Evolutionary conservation across 2,888 invertebrate genomes (phyloP).

Genomic region (Andrena dorsata): DNA sequence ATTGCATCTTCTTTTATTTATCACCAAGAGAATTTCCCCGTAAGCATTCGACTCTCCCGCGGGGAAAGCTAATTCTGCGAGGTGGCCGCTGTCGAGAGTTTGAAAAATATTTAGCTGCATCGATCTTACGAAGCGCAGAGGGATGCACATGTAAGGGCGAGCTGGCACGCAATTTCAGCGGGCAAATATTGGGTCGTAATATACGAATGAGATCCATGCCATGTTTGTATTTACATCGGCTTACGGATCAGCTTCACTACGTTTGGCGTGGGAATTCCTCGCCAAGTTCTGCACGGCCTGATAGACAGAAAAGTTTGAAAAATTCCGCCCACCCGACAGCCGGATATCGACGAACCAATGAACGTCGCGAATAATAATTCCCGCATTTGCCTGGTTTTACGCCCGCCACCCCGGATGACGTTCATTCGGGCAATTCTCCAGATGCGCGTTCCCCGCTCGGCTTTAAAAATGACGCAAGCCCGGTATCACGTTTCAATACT

Average conservation of each 20-base stretch:
- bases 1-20: slow-evolving; percentile 12
- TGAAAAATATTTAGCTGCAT: neutral
- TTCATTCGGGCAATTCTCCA: slow-evolving; percentile 26
- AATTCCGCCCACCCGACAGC: neutral
- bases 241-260: neutral
- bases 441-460: neutral
- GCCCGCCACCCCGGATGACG: slow-evolving; percentile 12
- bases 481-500: slow-evolving; percentile 29
- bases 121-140: neutral
- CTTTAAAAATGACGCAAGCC: slow-evolving; percentile 31
- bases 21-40: neutral
- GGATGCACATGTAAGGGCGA: neutral
- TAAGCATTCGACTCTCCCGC: neutral
- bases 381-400: neutral
- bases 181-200: neutral
- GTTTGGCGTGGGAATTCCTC: neutral
- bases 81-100: neutral
- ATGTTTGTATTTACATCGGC: neutral
- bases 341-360: slow-evolving; percentile 11
- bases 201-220: no score
- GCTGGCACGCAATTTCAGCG: neutral
- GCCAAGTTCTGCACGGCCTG: neutral
- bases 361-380: slow-evolving; percentile 27
- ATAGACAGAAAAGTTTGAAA: neutral
- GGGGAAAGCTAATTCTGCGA: neutral